These are phyloP conservation scores for Raja brachyura DNA, from an alignment of 2,113 vertebrate species.

Conservation along the genomic window DNA sequence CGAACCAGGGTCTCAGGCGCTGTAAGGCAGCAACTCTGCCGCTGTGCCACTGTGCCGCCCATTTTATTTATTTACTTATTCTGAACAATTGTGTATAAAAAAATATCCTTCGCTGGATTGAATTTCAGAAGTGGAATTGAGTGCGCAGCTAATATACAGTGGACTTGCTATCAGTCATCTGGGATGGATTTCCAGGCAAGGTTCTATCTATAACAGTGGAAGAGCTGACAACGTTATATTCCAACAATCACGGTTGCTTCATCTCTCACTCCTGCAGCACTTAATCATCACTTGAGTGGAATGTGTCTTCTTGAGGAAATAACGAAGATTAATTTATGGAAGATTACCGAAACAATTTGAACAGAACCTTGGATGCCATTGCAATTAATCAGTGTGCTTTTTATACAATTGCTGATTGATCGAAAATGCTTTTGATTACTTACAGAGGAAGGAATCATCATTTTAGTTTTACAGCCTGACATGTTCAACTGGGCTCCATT, in stretches of 20 bases:
- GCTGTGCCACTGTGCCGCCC: no score
- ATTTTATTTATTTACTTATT: no score
- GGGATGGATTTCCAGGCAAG: no score
- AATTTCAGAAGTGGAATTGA: no score
- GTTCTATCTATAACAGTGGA: not conserved
- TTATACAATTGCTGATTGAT: not conserved
- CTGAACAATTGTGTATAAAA: no score
- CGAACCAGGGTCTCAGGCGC: no score
- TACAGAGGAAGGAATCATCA: not conserved
- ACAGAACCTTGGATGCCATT: not conserved
- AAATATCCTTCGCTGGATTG: no score
- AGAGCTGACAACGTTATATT: not conserved
- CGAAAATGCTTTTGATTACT: not conserved
- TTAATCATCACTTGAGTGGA: not conserved
- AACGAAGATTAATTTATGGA: conserved; percentile 24
- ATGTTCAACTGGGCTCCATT: not conserved
- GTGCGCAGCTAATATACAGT: no score
- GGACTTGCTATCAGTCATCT: no score
- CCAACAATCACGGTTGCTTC: not conserved
- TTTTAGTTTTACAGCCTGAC: not conserved
- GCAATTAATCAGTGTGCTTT: conserved; percentile 17
- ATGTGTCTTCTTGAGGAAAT: not conserved
- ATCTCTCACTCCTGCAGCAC: not conserved
- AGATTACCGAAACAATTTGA: not conserved
- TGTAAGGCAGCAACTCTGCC: no score